Percentiles rank a stretch among this genome's conserved stretches.
phyloP scores from a whole-genome alignment of 2,113 vertebrate genomes.

The Morone chrysops region DNA sequence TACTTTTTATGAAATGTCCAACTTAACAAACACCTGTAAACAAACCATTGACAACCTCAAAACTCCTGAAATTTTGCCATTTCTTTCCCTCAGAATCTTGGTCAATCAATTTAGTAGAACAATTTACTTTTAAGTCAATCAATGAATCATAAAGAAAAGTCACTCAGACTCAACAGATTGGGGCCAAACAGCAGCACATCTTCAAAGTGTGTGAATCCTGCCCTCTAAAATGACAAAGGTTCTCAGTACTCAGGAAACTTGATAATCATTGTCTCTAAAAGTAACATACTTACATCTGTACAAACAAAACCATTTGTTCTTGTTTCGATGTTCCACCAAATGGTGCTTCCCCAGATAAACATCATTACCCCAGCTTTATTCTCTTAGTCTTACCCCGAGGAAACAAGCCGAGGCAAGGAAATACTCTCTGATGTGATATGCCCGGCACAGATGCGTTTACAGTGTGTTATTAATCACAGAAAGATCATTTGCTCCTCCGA shows the following conservation, averaged over 20 bases:
- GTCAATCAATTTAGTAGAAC: background rate
- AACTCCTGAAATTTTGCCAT: background rate
- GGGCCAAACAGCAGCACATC: background rate
- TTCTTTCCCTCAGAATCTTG: background rate
- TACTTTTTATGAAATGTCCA: background rate
- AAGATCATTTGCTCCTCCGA: slow-evolving; percentile 77
- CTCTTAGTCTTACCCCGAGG: slow-evolving; percentile 61
- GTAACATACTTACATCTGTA: slow-evolving; percentile 49
- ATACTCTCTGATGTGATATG: slow-evolving; percentile 68
- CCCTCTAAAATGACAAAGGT: background rate
- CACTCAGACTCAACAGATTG: background rate
- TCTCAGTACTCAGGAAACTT: slow-evolving; percentile 17
- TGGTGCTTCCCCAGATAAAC: slow-evolving; percentile 59
- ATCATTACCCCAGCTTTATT: slow-evolving; percentile 68
- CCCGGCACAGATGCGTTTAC: slow-evolving; percentile 70
- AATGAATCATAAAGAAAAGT: too few species aligned
- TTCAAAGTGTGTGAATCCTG: background rate
- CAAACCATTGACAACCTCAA: background rate
- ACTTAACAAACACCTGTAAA: background rate
- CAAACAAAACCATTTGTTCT: slow-evolving; percentile 74
- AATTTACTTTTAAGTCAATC: background rate
- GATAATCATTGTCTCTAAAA: slow-evolving; percentile 18
- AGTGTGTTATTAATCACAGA: slow-evolving; percentile 82
- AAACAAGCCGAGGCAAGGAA: slow-evolving; percentile 63
- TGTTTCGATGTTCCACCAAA: slow-evolving; percentile 52